Base-by-base conservation (phyloP, 2,113 vertebrate genomes). In the Hippoglossus stenolepis region DNA sequence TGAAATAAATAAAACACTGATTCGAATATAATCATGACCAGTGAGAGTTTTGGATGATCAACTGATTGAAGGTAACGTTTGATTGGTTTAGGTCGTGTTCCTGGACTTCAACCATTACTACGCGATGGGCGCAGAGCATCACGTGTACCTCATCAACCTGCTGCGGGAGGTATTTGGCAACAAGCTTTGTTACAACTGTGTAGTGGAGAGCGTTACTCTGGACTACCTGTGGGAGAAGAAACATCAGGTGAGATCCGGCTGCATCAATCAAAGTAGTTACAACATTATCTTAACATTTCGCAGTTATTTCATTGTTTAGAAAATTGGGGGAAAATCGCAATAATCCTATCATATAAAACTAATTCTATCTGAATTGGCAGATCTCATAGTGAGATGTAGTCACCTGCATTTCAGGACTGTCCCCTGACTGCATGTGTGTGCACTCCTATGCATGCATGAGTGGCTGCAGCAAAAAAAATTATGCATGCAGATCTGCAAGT, bases 71-170 rank as follows among this genome's bases (percentile, higher is more conserved):
- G 38, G 15, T 47, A 10, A 54, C 62, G 23, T 80, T 31, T 63
- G 17, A 23, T 59, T 26, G 18, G 62, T 75, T 61, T 93, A 99
- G 94, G 93, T 97, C 0, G 86, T 99, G 74, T 97, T 99, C 81
- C 85, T 99, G 85, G 98, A 99, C 91, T 99, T 99, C 86, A 99
- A 99, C 92, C 98, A 99, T 82, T 96, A 99, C 90, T 99, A 99
- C 0, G 97, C 96, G 51, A 99, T 99, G 98, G 94, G 95, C 1
- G 87, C 95, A n/a, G 87, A 91, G 72, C 97, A 99, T 90, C 98
- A 99, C 63, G 77, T 51, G 51, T 95, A 95, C 90, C 93, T 99
- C 82, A 93, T 97, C 80, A 86, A 59, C 77, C 95, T 93, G 90
- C 95, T 99, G 72, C 93, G 77, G 77, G 95, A 97, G 45, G 95